phyloP scores from a whole-genome alignment of 2,888 invertebrate species.

The Herminia tarsipennalis region DNA sequence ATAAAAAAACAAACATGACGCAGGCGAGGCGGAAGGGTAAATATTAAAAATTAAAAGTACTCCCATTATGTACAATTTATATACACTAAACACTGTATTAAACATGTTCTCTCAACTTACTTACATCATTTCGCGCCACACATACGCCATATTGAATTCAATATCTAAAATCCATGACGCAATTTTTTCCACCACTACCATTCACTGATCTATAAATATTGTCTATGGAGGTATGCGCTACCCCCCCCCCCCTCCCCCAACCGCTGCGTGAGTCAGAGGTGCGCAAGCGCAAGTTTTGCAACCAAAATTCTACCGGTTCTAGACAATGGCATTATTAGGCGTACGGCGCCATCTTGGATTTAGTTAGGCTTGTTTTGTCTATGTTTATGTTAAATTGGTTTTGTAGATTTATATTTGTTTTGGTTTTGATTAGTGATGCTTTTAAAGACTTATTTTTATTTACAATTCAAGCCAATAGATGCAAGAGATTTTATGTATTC shows the following conservation, averaged over 20 bases:
- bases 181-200: conserved; percentile 44
- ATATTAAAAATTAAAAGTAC: too few relatives aligned
- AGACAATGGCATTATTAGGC: conserved; percentile 83
- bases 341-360: conserved; percentile 77
- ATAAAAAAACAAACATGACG: too few relatives aligned
- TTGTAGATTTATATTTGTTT: conserved; percentile 5
- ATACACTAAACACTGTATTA: too few relatives aligned
- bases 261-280: conserved; percentile 66
- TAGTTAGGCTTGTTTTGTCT: conserved; percentile 34
- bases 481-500: too few relatives aligned
- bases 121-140: not conserved
- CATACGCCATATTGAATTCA: conserved; percentile 11
- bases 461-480: too few relatives aligned
- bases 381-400: conserved; percentile 20
- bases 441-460: too few relatives aligned
- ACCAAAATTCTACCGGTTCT: conserved; percentile 84
- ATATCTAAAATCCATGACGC: conserved; percentile 19
- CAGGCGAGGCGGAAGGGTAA: too few relatives aligned
- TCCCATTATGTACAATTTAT: too few relatives aligned
- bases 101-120: too few relatives aligned
- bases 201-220: conserved; percentile 41
- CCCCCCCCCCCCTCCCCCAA: conserved; percentile 32
- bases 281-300: conserved; percentile 80
- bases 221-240: conserved; percentile 27
- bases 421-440: conserved; percentile 18